Evolutionary conservation across 2,888 invertebrate genomes (phyloP), one percentile per base, ranked within the genome.

Genomic region (Heteropelma amictum): DNA sequence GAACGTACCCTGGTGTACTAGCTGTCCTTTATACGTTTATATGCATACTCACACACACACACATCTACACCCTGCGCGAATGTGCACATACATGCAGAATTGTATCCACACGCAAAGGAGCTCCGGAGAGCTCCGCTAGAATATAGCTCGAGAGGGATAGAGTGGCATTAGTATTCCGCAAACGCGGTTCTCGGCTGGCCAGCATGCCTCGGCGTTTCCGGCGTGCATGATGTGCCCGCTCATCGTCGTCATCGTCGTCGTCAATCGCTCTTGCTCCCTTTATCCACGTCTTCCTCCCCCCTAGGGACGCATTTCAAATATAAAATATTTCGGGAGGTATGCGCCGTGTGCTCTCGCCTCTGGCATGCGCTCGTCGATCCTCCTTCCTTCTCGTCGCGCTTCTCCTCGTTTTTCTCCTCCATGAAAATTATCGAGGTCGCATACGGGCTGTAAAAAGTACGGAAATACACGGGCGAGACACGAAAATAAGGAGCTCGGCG

Each of bases 141-240:
- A 75, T 75, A 71, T 65, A n/a, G n/a, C n/a, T 69, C 49, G 73
- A 69, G 65, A 54, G 73, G 68, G 26, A 67, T 69, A 67, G 67
- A 60, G 69, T 47, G 51, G 77, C 83, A 84, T 84, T 84, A 84
- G 85, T 84, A 84, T 84, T 85, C 84, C 77, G 79, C 69, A 78
- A 81, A 80, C 76, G 77, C 63, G 76, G 77, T 33, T 64, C 68
- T 74, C 72, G 76, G 69, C 69, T 77, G 80, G 74, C 73, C 79
- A 68, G 67, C 75, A 75, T 79, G 78, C 74, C 81, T 80, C 70
- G 81, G 77, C 84, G 80, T 84, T 84, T 85, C 84, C 83, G 79
- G 80, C 77, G 72, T 76, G 78, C 77, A 71, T n/a, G n/a, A n/a
- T 67, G 77, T 75, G 63, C 67, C 54, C 71, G 67, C 42, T 63